Conservation (phyloP, 2,888 invertebrate species). For the Mylabris sibirica region DNA sequence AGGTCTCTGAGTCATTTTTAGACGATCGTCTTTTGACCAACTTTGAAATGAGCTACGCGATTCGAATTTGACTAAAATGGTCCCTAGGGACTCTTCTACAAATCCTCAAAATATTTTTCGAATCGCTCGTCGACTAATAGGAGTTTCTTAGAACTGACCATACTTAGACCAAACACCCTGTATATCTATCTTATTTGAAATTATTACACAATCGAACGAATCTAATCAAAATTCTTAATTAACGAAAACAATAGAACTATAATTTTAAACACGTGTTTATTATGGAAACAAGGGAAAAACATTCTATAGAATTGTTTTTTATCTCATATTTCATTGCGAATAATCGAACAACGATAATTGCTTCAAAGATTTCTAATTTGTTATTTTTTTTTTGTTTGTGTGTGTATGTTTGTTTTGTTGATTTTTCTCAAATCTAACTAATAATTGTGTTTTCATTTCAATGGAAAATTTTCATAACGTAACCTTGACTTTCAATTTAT, state of each 20-base stretch:
- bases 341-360: constrained; percentile 11
- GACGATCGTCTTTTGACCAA: too few relatives aligned
- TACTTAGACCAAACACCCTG: too few relatives aligned
- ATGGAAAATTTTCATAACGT: constrained; percentile 1
- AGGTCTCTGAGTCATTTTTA: too few relatives aligned
- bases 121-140: too few relatives aligned
- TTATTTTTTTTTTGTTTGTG: too few relatives aligned
- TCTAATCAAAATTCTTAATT: constrained; percentile 3
- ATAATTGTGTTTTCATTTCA: not conserved
- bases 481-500: constrained; percentile 13
- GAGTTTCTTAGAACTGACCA: too few relatives aligned
- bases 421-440: not conserved
- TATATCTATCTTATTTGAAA: not conserved
- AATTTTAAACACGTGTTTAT: constrained; percentile 10
- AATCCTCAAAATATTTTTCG: too few relatives aligned
- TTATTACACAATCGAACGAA: not conserved
- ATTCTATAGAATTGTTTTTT: constrained; percentile 5
- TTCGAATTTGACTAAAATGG: too few relatives aligned
- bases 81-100: too few relatives aligned
- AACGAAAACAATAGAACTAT: constrained; percentile 5
- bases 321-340: not conserved
- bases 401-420: constrained; percentile 11
- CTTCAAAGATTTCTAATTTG: constrained; percentile 6
- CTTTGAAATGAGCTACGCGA: too few relatives aligned
- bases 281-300: not conserved